These are phyloP conservation scores for Allacma fusca DNA, from an alignment of 2,888 invertebrate genomes.

Conservation along the genomic window DNA sequence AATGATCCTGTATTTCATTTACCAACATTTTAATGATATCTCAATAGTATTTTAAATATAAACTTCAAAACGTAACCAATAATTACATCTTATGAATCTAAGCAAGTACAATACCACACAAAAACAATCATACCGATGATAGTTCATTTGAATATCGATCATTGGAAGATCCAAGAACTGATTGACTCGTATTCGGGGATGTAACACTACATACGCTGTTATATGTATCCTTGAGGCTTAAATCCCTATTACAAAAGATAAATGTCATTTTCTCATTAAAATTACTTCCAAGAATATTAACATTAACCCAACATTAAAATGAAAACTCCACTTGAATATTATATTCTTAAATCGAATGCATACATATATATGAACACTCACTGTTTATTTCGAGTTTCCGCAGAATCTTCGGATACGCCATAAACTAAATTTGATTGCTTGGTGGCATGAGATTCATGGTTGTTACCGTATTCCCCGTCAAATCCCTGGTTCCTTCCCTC, in stretches of 20 bases:
- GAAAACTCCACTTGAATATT: too few relatives aligned
- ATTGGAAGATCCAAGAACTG: not conserved
- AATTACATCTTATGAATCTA: too few relatives aligned
- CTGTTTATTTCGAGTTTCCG: conserved; percentile 31
- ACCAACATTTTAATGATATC: not conserved
- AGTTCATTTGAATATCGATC: not conserved
- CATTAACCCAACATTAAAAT: too few relatives aligned
- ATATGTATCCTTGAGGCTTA: conserved; percentile 19
- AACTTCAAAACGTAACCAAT: too few relatives aligned
- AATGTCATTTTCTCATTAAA: too few relatives aligned
- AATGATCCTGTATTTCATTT: conserved; percentile 16
- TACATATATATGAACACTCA: too few relatives aligned
- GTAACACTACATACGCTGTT: conserved; percentile 30
- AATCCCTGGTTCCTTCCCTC: not conserved
- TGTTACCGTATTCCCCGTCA: conserved; percentile 2
- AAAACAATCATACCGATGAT: not conserved
- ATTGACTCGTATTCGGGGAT: conserved; percentile 2
- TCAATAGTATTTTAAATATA: not conserved
- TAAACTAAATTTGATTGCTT: not conserved
- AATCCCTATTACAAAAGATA: conserved; percentile 25
- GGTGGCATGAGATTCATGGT: not conserved
- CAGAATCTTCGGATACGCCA: not conserved
- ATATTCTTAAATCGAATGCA: too few relatives aligned
- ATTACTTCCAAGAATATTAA: too few relatives aligned
- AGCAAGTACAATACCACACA: not conserved